Evolutionary conservation across 2,797 vertebrate species (phyloP), one percentile per base, ranked within the genome.

Genomic region (Phrynocephalus guinanensis): DNA sequence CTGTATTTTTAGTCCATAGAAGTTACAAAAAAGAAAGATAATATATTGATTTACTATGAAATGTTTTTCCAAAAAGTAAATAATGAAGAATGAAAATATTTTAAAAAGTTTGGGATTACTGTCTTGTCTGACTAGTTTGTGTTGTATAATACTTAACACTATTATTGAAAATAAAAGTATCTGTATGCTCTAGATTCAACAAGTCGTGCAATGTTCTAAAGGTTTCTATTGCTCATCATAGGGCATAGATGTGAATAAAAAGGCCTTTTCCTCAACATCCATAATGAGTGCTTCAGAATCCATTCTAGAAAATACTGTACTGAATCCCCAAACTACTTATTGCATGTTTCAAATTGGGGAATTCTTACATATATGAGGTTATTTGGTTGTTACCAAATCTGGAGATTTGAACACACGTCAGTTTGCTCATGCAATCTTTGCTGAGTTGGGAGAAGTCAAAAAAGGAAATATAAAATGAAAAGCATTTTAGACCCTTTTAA

Each of bases 1-100:
- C 93, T 90, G 78, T 86, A 86, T 22, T 70, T 52, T 83, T 24
- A 83, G 48, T 56, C 86, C 86, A 28, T 48, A 4, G 73, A 82
- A 88, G 84, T 90, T 67, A 33, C 56, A 67, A 66, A 48, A 91
- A 66, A 38, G 70, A 28, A 44, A 33, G 56, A 70, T 79, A 15
- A 3, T 44, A 89, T 6, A 11, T 3, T 79, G 72, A 22, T 1
- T 70, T 3, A 84, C 68, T 10, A 33, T 22, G 63, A 88, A 73
- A 1, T 2, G 26, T 87, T 60, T 66, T 88, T 73, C 18, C 26
- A 73, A 86, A 79, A 44, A 26, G 79, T 88, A 82, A 60, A 87
- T 66, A 76, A 28, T 88, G 28, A 87, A 89, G 89, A 1, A 18
- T 48, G 78, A 63, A 76, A 70, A 16, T 86, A 9, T 18, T 83